Conservation (phyloP, 2,888 invertebrate species). For the Trichopoda pennipes region DNA sequence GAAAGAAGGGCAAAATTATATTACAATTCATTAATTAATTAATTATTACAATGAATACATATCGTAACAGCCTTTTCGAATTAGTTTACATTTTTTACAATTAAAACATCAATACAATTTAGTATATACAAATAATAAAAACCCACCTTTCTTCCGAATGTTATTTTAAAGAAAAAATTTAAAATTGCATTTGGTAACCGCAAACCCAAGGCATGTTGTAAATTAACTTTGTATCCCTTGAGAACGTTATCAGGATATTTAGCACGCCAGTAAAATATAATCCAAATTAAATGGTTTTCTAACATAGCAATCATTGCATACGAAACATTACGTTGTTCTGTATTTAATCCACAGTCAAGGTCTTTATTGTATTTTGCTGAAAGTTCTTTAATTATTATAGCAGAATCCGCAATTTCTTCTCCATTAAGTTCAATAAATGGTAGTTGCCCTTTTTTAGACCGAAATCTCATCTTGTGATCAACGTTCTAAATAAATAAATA, state of each 20-base stretch:
- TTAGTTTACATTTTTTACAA: too few species aligned
- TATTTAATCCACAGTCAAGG: conserved; percentile 89
- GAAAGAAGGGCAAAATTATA: too few species aligned
- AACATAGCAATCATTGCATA: conserved; percentile 97
- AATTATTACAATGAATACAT: too few species aligned
- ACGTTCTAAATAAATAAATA: conserved; percentile 88
- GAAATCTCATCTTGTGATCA: conserved; percentile 95
- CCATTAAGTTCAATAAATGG: conserved; percentile 98
- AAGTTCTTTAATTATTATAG: conserved; percentile 93
- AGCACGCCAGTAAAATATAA: conserved; percentile 94
- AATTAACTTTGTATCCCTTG: conserved; percentile 94
- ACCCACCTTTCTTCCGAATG: conserved; percentile 90
- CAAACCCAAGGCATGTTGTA: conserved; percentile 93
- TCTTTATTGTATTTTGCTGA: conserved; percentile 91
- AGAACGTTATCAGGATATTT: conserved; percentile 94
- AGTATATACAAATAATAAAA: background rate
- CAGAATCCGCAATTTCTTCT: conserved; percentile 95
- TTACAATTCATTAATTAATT: too few species aligned
- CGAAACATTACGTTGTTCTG: conserved; percentile 92
- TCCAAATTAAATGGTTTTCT: conserved; percentile 96
- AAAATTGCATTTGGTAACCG: conserved; percentile 93
- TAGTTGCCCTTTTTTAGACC: conserved; percentile 95
- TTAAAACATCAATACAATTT: too few species aligned
- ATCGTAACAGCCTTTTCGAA: too few species aligned
- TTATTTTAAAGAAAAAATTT: conserved; percentile 94